phyloP scores from a whole-genome alignment of 2,888 invertebrate species.

The Sipunculus nudus region DNA sequence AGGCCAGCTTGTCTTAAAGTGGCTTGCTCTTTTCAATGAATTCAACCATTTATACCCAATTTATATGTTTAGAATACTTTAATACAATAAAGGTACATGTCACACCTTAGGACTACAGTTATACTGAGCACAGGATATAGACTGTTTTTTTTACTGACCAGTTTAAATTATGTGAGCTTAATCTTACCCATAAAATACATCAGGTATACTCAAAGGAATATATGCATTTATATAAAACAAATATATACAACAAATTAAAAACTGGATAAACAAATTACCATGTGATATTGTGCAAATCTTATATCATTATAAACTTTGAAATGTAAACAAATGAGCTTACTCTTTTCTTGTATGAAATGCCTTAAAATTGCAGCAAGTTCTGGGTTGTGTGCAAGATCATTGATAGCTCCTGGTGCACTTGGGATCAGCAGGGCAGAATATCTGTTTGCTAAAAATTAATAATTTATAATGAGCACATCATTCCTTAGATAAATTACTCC shows the following conservation, averaged over 20 bases:
- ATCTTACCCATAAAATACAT: not conserved
- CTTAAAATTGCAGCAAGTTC: constrained; percentile 64
- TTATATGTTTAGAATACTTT: too few species aligned
- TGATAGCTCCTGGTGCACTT: constrained; percentile 66
- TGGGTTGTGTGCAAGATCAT: constrained; percentile 62
- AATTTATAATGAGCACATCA: not conserved
- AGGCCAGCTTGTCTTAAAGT: too few species aligned
- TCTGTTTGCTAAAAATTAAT: constrained; percentile 60
- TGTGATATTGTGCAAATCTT: not conserved
- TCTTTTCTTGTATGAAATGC: constrained; percentile 67
- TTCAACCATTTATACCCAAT: too few species aligned
- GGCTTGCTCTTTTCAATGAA: too few species aligned
- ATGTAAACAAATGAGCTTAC: constrained; percentile 51
- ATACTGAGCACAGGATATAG: too few species aligned
- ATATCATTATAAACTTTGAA: not conserved
- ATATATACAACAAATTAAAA: not conserved
- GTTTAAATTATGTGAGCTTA: too few species aligned
- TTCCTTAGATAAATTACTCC: not conserved
- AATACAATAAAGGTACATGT: too few species aligned
- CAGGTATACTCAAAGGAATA: not conserved
- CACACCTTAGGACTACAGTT: too few species aligned
- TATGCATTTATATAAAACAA: not conserved
- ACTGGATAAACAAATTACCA: not conserved
- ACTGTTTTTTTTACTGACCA: too few species aligned
- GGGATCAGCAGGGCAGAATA: constrained; percentile 68